Evolutionary conservation across 2,797 vertebrate genomes (phyloP).

Genomic region (Bovichtus variegatus): DNA sequence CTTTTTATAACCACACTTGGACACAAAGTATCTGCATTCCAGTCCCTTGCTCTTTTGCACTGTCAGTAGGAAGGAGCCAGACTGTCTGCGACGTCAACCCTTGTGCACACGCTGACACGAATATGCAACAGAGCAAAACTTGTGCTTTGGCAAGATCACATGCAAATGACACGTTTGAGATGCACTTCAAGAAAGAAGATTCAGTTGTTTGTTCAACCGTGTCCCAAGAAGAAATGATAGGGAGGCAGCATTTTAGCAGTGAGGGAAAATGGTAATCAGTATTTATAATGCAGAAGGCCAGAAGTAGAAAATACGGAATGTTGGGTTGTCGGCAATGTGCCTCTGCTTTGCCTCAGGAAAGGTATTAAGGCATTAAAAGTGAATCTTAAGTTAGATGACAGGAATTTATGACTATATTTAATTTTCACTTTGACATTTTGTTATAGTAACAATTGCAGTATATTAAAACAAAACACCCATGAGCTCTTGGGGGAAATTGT

Average conservation of each 20-base stretch:
- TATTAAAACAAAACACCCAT: neutral
- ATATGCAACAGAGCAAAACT: slow-evolving; percentile 14
- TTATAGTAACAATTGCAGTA: neutral
- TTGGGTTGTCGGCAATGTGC: slow-evolving; percentile 4
- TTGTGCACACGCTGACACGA: slow-evolving; percentile 35
- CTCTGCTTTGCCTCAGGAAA: slow-evolving; percentile 11
- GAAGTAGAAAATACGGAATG: slow-evolving; percentile 7
- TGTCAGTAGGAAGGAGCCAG: slow-evolving; percentile 78
- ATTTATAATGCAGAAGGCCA: slow-evolving; percentile 19
- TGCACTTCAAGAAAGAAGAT: slow-evolving; percentile 26
- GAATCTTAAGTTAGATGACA: slow-evolving; percentile 1
- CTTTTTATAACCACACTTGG: slow-evolving; percentile 72
- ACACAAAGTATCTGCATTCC: slow-evolving; percentile 60
- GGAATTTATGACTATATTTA: slow-evolving; percentile 10
- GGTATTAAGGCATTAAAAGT: slow-evolving; percentile 1
- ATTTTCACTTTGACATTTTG: neutral
- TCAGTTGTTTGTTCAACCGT: slow-evolving; percentile 17
- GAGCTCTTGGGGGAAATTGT: neutral
- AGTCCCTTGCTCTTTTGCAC: slow-evolving; percentile 52
- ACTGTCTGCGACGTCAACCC: slow-evolving; percentile 59
- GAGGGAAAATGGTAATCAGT: neutral
- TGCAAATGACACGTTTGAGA: slow-evolving; percentile 53
- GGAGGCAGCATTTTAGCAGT: neutral
- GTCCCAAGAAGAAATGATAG: slow-evolving; percentile 1
- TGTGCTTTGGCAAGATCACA: slow-evolving; percentile 32